Conservation (phyloP, 2,113 vertebrate species). For the Orthonyx spaldingii region DNA sequence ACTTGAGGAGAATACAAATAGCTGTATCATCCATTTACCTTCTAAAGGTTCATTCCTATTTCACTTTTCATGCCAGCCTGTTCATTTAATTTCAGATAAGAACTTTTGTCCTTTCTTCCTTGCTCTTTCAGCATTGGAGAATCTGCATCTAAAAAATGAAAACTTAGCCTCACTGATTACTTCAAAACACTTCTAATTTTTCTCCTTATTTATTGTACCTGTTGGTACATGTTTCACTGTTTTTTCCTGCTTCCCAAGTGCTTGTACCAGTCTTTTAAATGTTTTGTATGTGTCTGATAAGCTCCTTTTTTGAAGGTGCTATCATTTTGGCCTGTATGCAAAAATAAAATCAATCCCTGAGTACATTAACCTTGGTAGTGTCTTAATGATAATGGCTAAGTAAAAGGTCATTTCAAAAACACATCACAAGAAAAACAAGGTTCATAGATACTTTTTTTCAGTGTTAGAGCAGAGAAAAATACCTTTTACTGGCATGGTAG, state of each 20-base stretch:
- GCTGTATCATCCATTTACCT: neutral
- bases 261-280: neutral
- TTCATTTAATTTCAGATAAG: slow-evolving; percentile 6
- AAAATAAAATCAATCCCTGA: neutral
- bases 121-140: neutral
- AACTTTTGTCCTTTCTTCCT: neutral
- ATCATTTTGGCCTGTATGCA: neutral
- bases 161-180: neutral
- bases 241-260: neutral
- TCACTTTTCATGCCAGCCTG: neutral
- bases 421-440: neutral
- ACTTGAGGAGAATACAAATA: slow-evolving; percentile 13
- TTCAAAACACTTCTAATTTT: neutral
- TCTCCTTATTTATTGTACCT: neutral
- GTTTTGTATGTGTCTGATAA: neutral
- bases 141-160: neutral
- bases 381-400: neutral
- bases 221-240: neutral
- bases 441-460: neutral
- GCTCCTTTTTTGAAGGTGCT: neutral
- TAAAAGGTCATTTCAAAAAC: neutral
- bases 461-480: neutral
- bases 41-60: neutral
- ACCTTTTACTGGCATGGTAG: neutral
- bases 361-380: neutral